These are phyloP conservation scores for Melinaea menophilus DNA, from an alignment of 2,888 invertebrate species.

Conservation along the genomic window DNA sequence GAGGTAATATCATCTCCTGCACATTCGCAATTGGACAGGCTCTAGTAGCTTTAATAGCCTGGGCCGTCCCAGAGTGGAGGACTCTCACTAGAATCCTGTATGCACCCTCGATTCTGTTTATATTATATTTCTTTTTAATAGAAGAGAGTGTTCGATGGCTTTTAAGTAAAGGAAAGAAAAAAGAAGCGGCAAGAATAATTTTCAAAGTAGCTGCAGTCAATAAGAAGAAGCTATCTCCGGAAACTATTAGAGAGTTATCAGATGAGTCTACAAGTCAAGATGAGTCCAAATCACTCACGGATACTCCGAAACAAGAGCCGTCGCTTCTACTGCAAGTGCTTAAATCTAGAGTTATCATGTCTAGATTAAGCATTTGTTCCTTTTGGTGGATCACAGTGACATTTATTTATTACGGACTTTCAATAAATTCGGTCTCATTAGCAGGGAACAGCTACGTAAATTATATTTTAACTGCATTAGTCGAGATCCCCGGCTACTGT, in stretches of 20 bases:
- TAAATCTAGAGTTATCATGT: slow-evolving; percentile 68
- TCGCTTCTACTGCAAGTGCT: slow-evolving; percentile 49
- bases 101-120: slow-evolving; percentile 79
- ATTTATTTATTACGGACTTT: slow-evolving; percentile 88
- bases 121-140: slow-evolving; percentile 79
- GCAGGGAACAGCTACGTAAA: slow-evolving; percentile 87
- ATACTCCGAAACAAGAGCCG: slow-evolving; percentile 22
- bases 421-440: slow-evolving; percentile 85
- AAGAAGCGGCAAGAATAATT: slow-evolving; percentile 67
- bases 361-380: slow-evolving; percentile 80
- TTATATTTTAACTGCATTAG: slow-evolving; percentile 82
- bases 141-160: slow-evolving; percentile 85
- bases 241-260: slow-evolving; percentile 44
- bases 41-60: slow-evolving; percentile 79
- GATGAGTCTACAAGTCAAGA: slow-evolving; percentile 30
- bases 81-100: slow-evolving; percentile 79
- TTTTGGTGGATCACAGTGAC: slow-evolving; percentile 89
- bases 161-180: slow-evolving; percentile 77
- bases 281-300: slow-evolving; percentile 9
- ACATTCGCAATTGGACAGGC: slow-evolving; percentile 83
- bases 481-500: slow-evolving; percentile 82
- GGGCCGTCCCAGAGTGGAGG: slow-evolving; percentile 82
- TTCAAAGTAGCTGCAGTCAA: slow-evolving; percentile 65
- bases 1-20: slow-evolving; percentile 81
- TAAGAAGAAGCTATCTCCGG: slow-evolving; percentile 57